Base-by-base conservation (phyloP, 2,888 invertebrate species). In the Drosophila flavopinicola region DNA sequence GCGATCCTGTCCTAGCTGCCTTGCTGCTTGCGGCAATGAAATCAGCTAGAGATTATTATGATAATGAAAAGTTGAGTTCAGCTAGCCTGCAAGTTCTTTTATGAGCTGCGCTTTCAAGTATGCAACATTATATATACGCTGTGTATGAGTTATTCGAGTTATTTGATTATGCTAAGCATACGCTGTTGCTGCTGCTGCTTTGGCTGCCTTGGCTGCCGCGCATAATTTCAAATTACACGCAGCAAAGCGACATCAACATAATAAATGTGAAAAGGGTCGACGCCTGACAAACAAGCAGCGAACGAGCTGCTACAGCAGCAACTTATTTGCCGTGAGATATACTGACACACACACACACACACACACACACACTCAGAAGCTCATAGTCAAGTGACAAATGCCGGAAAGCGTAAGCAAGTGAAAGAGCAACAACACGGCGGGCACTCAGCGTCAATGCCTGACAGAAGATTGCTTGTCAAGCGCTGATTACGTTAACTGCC, bases 21-120 rank as follows among this genome's bases (percentile, higher is more conserved):
- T 39, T 13, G 32, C 20, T 45, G 45, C 38, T 53, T 23, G 3
- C 23, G 30, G 56, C 72, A 75, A 84, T 75, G 79, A 78, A 84
- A 75, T 84, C 82, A 84, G 61, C 79, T 79, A 79, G 77, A 83
- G 84, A 83, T 83, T 78, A 83, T 83, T 82, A 79, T 83, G 79
- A 84, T 84, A 82, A 83, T 73, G 82, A 84, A 75, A 72, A 69
- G 66, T 57, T 60, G 54, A 66, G 48, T 33, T 37, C 44, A 37
- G 48, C 41, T 60, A 17, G 41, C 24, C 23, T 64, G 32, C 35
- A 51, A 44, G 58, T 54, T 56, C 54, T 48, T 48, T 54, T 58
- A 48, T 70, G 59, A 37, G 52, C 29, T 23, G 48, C 41, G 49
- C 52, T 38, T n/a, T 6, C 3, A 59, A 53, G 66, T 29, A 48